A percentile compares a stretch with the other conserved stretches of the same genome.
These are phyloP conservation scores for Lepetodrilus schrolli DNA, from an alignment of 2,888 invertebrate species.

Conservation along the genomic window DNA sequence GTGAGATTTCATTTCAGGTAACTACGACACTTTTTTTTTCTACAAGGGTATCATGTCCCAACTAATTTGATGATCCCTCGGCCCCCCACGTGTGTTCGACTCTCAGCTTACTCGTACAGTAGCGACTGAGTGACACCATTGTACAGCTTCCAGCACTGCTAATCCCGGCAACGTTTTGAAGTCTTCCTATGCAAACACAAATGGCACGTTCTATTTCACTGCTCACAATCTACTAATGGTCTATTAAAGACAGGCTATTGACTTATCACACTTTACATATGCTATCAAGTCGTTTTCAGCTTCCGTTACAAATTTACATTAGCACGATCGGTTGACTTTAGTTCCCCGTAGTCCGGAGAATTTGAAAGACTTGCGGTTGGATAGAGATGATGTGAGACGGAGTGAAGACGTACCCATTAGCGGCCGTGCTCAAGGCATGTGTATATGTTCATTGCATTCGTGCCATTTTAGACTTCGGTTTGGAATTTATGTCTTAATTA, in stretches of 20 bases:
- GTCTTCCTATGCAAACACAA: background rate
- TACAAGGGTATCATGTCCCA: background rate
- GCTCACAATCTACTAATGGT: constrained; percentile 24
- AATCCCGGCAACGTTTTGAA: constrained; percentile 6
- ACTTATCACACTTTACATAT: constrained; percentile 10
- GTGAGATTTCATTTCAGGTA: no score
- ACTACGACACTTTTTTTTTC: no score
- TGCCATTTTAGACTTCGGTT: background rate
- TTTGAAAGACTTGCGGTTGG: constrained; percentile 10
- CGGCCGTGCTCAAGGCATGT: background rate
- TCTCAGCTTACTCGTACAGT: constrained; percentile 1
- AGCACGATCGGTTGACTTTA: constrained; percentile 21
- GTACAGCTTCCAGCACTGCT: background rate
- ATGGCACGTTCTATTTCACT: constrained; percentile 4
- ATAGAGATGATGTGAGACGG: background rate
- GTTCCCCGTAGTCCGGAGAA: background rate
- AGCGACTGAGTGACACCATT: constrained; percentile 8
- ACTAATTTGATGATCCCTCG: constrained; percentile 10
- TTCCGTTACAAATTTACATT: constrained; percentile 26
- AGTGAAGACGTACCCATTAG: background rate
- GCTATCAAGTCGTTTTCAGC: constrained; percentile 1
- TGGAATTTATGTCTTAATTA: constrained; percentile 19
- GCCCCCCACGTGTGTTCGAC: background rate
- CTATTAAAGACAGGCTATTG: constrained; percentile 16
- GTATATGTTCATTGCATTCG: background rate